A percentile compares a stretch with the other conserved stretches of the same genome.
Evolutionary conservation across 2,888 invertebrate genomes (phyloP).

Genomic region (Agonopterix arenella): DNA sequence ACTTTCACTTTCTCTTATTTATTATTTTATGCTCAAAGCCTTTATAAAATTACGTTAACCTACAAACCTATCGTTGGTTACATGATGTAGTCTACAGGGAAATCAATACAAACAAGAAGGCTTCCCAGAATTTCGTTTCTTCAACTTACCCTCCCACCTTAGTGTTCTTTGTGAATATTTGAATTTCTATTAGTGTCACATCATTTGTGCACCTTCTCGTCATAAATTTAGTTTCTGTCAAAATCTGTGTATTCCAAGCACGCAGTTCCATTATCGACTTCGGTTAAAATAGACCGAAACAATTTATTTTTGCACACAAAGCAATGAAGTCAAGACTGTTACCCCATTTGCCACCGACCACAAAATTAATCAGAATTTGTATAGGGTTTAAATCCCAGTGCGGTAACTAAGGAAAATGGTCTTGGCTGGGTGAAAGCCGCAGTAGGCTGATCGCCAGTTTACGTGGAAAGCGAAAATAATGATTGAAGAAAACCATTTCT

Average conservation of each 20-base stretch:
- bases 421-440: conserved; percentile 1
- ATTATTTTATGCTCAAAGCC: not conserved
- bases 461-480: not conserved
- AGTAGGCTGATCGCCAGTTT: conserved; percentile 2
- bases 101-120: conserved; percentile 29
- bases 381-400: conserved; percentile 3
- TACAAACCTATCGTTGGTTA: conserved; percentile 4
- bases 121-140: conserved; percentile 23
- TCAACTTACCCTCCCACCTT: not conserved
- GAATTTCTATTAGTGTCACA: not conserved
- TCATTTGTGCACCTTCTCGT: too few relatives aligned
- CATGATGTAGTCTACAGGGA: conserved; percentile 22
- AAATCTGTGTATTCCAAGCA: not conserved
- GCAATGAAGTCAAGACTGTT: not conserved
- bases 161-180: not conserved
- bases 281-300: too few relatives aligned
- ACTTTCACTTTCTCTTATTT: not conserved
- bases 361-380: conserved; percentile 11
- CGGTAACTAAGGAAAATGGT: conserved; percentile 9
- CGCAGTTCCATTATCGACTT: not conserved
- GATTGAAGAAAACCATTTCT: not conserved
- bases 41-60: conserved; percentile 11
- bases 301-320: not conserved
- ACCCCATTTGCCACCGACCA: conserved; percentile 1
- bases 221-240: too few relatives aligned